A percentile compares a stretch with the other conserved stretches of the same genome.
Conservation (phyloP, 2,113 vertebrate species). For the Calypte anna region DNA sequence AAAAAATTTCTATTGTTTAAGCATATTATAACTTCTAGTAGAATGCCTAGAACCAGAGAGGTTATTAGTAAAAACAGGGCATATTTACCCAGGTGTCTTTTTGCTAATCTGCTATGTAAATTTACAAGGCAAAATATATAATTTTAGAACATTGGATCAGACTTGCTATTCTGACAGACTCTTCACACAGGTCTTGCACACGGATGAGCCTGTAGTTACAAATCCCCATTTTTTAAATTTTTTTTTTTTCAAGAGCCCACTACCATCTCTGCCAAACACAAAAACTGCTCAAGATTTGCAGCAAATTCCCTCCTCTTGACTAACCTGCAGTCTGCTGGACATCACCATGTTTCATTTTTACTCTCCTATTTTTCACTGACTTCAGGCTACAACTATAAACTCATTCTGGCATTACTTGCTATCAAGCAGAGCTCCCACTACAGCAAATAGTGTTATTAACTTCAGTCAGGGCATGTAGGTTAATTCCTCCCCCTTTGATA, state of each 20-base stretch:
- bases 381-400: background rate
- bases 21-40: background rate
- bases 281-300: background rate
- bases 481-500: background rate
- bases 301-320: background rate
- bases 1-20: background rate
- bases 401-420: background rate
- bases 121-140: background rate
- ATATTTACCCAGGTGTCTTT: background rate
- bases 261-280: background rate
- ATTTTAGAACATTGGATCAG: background rate
- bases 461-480: background rate
- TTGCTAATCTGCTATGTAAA: background rate
- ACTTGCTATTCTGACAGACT: background rate
- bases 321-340: background rate
- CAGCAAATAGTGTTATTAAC: background rate
- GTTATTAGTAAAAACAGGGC: background rate
- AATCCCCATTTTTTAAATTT: background rate
- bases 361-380: background rate
- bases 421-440: background rate
- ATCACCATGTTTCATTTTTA: background rate
- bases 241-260: background rate
- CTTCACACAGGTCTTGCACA: background rate
- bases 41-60: background rate
- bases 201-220: background rate